phyloP scores from a whole-genome alignment of 2,113 vertebrate genomes.

The Anhinga anhinga region DNA sequence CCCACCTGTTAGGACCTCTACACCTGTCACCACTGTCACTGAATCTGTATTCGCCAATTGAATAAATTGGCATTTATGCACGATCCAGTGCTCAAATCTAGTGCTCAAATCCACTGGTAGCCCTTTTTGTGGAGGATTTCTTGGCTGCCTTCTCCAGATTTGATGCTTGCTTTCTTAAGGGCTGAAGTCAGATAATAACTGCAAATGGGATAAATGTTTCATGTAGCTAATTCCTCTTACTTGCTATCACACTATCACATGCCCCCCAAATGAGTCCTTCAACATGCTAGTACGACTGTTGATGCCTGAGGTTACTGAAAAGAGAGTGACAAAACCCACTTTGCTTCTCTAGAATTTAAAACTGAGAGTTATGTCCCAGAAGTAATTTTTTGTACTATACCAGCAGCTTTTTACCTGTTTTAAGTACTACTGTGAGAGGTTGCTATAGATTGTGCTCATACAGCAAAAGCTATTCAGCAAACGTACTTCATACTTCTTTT shows the following conservation, averaged over 20 bases:
- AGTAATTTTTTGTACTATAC: background rate
- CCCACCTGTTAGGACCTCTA: background rate
- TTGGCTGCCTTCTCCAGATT: background rate
- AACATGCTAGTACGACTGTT: background rate
- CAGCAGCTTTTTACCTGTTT: background rate
- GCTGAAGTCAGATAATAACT: background rate
- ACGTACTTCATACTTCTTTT: background rate
- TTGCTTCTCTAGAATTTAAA: background rate
- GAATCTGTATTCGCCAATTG: background rate
- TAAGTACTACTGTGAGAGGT: background rate
- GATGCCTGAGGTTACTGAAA: background rate
- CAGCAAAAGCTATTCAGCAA: background rate
- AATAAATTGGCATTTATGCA: background rate
- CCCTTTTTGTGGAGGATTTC: background rate
- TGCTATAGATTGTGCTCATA: background rate
- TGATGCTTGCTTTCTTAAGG: background rate
- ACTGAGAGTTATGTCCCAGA: background rate
- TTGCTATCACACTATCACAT: background rate
- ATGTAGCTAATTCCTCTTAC: background rate
- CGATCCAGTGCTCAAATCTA: background rate
- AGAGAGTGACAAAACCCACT: background rate
- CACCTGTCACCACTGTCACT: background rate
- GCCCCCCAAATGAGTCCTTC: background rate
- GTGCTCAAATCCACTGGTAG: background rate
- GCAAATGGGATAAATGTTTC: background rate